Conservation (phyloP, 2,888 invertebrate genomes). For the Protodeltote pygarga region DNA sequence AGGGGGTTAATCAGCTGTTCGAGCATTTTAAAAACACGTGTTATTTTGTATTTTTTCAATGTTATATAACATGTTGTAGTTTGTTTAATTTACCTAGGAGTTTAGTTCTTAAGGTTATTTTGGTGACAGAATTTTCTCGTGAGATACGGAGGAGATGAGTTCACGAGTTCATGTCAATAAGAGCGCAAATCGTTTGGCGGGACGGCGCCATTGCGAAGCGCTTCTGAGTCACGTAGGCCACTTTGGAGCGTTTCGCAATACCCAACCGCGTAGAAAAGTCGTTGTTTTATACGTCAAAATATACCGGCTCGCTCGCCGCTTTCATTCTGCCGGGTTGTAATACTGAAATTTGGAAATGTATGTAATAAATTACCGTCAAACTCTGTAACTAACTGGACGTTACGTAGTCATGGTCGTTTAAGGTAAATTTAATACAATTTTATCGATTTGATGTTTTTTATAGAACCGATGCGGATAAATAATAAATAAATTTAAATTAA, state of each 20-base stretch:
- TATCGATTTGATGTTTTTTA: not conserved
- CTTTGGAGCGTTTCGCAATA: constrained; percentile 57
- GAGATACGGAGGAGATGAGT: constrained; percentile 42
- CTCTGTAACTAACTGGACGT: constrained; percentile 11
- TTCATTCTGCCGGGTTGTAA: constrained; percentile 49
- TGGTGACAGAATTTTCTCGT: constrained; percentile 27
- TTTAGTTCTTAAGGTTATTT: constrained; percentile 24
- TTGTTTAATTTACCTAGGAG: constrained; percentile 12
- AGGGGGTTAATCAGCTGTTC: constrained; percentile 75
- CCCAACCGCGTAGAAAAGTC: constrained; percentile 64
- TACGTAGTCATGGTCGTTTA: constrained; percentile 6
- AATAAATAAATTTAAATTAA: too few species aligned
- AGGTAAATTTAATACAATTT: not conserved
- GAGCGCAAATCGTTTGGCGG: constrained; percentile 83
- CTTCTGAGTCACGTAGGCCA: constrained; percentile 86
- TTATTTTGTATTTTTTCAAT: constrained; percentile 57
- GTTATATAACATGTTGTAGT: constrained; percentile 66
- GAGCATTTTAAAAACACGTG: constrained; percentile 70
- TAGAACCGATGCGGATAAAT: too few species aligned
- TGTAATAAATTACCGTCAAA: constrained; percentile 44
- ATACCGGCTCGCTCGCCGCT: constrained; percentile 24
- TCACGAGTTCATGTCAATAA: constrained; percentile 70
- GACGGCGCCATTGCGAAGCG: constrained; percentile 81
- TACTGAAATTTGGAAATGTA: constrained; percentile 65
- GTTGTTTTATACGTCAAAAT: constrained; percentile 31